Evolutionary conservation across 2,888 invertebrate species (phyloP), one percentile per base, ranked within the genome.

Genomic region (Blera fallax): DNA sequence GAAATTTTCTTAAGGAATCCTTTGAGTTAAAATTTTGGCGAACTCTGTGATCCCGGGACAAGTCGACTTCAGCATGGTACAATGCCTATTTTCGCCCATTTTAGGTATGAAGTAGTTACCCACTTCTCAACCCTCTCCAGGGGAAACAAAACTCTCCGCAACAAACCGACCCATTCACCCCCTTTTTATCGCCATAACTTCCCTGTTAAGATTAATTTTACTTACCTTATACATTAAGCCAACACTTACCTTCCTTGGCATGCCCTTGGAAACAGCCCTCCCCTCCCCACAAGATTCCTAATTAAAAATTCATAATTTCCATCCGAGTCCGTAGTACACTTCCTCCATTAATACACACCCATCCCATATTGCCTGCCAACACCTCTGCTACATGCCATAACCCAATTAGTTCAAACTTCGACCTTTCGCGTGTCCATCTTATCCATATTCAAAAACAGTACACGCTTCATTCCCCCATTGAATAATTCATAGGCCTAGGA

Each of bases 401-500:
- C 52, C 34, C 79, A 79, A 69, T 74, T 64, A 84, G 62, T 40
- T 11, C 48, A 27, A 83, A 67, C 62, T 79, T 79, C 24, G 62
- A 73, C 78, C 78, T 60, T 37, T 52, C 34, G 54, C 74, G 21
- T 52, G 60, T 67, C 78, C 43, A 78, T n/a, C 18, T 40, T 60
- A 56, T 72, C 48, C 62, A 79, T 67, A 83, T 67, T 79, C 60
- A 67, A 64, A 79, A 50, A 29, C 56, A 7, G 40, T 56, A 37
- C 48, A 32, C 62, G 32, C 16, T 70, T 45, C 29, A 1, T 21
- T 34, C 40, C 18, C 10, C 60, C 34, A 60, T 48, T 79, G 83
- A 84, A 79, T 84, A 79, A 74, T 84, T 79, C 62, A 79, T 73
- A n/a, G 52, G 32, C 48, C 14, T 0, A 29, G 60, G 52, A 43